These are phyloP conservation scores for Glaucidium brasilianum DNA, from an alignment of 2,113 vertebrate species.

Conservation along the genomic window DNA sequence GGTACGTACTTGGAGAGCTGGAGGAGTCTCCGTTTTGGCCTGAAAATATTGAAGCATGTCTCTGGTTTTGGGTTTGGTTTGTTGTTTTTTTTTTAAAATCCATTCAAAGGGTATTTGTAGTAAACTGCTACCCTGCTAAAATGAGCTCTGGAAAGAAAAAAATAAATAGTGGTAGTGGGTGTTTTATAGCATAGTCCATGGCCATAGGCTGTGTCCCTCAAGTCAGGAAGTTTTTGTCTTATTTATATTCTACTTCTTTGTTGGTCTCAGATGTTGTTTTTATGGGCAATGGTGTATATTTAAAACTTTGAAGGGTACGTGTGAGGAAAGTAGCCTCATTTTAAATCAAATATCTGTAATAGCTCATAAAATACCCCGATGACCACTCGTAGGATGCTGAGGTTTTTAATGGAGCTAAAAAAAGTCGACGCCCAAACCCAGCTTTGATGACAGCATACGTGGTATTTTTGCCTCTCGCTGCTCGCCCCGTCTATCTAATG, in stretches of 20 bases:
- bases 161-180: background rate
- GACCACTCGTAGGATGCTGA: background rate
- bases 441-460: rapidly evolving
- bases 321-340: background rate
- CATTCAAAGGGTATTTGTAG: background rate
- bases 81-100: background rate
- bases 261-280: background rate
- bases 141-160: background rate
- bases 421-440: background rate
- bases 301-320: background rate
- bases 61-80: background rate
- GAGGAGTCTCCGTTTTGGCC: background rate
- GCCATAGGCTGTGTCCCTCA: background rate
- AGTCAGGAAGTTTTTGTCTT: background rate
- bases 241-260: background rate
- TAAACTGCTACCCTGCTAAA: background rate
- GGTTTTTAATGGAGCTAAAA: background rate
- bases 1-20: background rate
- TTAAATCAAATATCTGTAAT: background rate
- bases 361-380: background rate
- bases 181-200: background rate
- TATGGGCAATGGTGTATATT: rapidly evolving
- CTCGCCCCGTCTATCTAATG: rapidly evolving
- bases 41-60: background rate
- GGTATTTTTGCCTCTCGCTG: rapidly evolving